Percentiles rank a stretch among this genome's conserved stretches.
Evolutionary conservation across 2,113 vertebrate species (phyloP).

Genomic region (Euleptes europaea): DNA sequence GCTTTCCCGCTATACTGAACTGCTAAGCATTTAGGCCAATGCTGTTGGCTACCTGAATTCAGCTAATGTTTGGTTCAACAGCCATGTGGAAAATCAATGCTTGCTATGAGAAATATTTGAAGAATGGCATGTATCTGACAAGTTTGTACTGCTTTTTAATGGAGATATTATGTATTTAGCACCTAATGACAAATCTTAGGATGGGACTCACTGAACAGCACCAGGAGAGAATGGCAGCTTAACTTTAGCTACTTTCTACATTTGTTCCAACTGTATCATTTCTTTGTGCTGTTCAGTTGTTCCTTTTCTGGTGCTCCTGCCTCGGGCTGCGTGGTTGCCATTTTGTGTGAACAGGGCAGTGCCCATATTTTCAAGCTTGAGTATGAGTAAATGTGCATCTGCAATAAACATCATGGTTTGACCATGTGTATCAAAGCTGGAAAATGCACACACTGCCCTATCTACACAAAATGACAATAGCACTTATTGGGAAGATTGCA

Average conservation of each 20-base stretch:
- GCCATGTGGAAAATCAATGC: not conserved
- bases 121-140: not conserved
- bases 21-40: not conserved
- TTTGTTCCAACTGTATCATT: not conserved
- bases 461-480: too few species aligned
- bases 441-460: too few species aligned
- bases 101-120: not conserved
- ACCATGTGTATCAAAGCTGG: too few species aligned
- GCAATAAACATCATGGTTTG: too few species aligned
- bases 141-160: not conserved
- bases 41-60: not conserved
- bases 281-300: too few species aligned
- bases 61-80: not conserved
- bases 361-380: too few species aligned
- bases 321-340: too few species aligned
- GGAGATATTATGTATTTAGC: not conserved
- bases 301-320: too few species aligned
- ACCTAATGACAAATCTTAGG: not conserved
- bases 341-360: too few species aligned
- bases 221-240: not conserved
- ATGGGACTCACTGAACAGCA: not conserved
- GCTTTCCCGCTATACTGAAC: not conserved
- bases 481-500: too few species aligned
- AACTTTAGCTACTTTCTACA: not conserved
- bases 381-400: too few species aligned